phyloP scores from a whole-genome alignment of 2,113 vertebrate genomes.

The Triplophysa rosa region DNA sequence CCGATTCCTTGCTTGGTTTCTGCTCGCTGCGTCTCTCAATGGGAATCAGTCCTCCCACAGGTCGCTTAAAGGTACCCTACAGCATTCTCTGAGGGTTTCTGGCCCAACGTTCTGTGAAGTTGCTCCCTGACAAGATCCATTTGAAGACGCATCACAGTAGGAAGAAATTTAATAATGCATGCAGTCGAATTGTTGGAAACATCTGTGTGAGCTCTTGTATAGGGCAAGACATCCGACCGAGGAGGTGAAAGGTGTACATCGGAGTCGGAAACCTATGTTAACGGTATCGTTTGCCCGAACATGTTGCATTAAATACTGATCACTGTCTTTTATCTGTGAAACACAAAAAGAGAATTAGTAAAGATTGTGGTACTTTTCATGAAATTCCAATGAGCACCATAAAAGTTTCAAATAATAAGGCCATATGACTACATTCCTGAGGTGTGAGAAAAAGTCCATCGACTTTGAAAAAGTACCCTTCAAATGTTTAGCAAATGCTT shows the following conservation, averaged over 20 bases:
- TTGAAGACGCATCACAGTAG: slow-evolving; percentile 37
- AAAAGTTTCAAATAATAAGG: no score
- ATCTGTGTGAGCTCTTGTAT: background rate
- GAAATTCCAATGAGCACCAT: background rate
- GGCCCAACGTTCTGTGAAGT: slow-evolving; percentile 36
- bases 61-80: slow-evolving; percentile 41
- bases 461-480: no score
- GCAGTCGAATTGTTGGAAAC: slow-evolving; percentile 37
- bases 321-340: no score
- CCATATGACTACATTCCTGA: no score
- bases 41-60: slow-evolving; percentile 39
- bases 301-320: background rate
- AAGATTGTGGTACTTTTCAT: background rate
- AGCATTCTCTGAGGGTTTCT: slow-evolving; percentile 33
- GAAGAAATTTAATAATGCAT: slow-evolving; percentile 42
- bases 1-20: slow-evolving; percentile 22
- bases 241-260: background rate
- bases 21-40: background rate
- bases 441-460: no score
- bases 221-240: slow-evolving; percentile 3
- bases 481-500: no score
- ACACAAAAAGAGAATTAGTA: no score
- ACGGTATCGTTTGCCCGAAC: no score
- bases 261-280: no score
- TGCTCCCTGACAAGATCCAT: slow-evolving; percentile 45